Base-by-base conservation (phyloP, 2,888 invertebrate genomes). In the Pseudoips prasinana region DNA sequence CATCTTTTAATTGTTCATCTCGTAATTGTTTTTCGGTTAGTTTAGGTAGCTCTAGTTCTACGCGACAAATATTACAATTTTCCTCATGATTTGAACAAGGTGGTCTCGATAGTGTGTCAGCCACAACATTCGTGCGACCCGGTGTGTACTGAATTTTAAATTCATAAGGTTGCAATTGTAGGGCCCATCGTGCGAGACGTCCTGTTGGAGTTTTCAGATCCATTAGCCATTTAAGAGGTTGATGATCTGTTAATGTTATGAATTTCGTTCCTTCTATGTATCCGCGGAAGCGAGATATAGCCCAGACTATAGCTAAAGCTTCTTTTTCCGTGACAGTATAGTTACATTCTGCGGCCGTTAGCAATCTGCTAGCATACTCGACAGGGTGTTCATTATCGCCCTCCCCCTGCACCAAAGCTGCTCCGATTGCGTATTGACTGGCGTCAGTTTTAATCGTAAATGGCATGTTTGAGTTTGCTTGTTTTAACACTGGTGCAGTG, bases 301-400 rank as follows among this genome's bases (percentile, higher is more conserved):
- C 53, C 51, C 44, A 49, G 1, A 46, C 47, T 0, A 53, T 44
- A 1, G 46, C 51, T 6, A 51, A 31, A 0, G 46, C 40, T 23
- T 53, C 48, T 5, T 42, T 10, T 17, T 52, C 47, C 0, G 46
- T 48, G 0, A 73, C 72, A 0, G 65, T 48, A 25, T 83, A 82
- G 8, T 29, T 38, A 3, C 38, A 22, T 46, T 86, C 77, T 0
- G 62, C 45, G 0, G 39, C 2, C 0, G 37, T 47, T 2, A 63
- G 22, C 0, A 62, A 30, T 0, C 56, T 39, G 24, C 62, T 61
- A 0, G 60, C 55, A 11, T 47, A 58, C 10, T 56, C 50, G 1
- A 54, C 33, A 6, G 38, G 38, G 5, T 29, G 31, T 11, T 37
- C 37, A 3, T 39, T 20, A 9, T 22, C 25, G 1, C 31, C 27